These are phyloP conservation scores for Campoletis raptor DNA, from an alignment of 2,888 invertebrate species.

Conservation along the genomic window DNA sequence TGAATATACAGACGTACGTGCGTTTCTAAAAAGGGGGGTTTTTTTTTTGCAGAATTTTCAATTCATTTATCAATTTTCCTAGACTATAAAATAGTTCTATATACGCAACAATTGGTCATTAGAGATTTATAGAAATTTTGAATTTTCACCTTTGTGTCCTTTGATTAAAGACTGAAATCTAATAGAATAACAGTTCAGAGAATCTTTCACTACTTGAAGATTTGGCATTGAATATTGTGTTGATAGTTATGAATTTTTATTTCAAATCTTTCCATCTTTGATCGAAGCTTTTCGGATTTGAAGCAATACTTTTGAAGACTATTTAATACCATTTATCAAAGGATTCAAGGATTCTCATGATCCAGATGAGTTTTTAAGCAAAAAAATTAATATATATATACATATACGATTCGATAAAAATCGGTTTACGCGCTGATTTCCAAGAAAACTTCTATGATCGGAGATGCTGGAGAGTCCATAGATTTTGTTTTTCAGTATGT, in stretches of 20 bases:
- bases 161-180: no score
- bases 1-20: neutral
- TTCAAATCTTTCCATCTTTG: no score
- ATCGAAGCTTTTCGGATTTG: no score
- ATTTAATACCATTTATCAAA: neutral
- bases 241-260: no score
- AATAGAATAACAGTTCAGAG: no score
- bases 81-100: neutral
- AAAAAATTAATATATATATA: neutral
- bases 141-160: no score
- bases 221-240: no score
- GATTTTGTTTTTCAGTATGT: conserved; percentile 13
- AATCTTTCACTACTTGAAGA: no score
- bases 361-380: neutral
- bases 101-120: no score
- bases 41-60: neutral
- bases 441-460: conserved; percentile 35
- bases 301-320: neutral
- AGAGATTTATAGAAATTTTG: no score
- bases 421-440: conserved; percentile 16
- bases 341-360: neutral
- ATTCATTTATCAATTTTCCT: neutral
- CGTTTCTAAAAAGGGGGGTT: neutral
- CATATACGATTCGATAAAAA: neutral
- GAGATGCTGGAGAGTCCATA: conserved; percentile 17